Evolutionary conservation across 2,113 vertebrate genomes (phyloP).

Genomic region (Sinosuthora webbiana): DNA sequence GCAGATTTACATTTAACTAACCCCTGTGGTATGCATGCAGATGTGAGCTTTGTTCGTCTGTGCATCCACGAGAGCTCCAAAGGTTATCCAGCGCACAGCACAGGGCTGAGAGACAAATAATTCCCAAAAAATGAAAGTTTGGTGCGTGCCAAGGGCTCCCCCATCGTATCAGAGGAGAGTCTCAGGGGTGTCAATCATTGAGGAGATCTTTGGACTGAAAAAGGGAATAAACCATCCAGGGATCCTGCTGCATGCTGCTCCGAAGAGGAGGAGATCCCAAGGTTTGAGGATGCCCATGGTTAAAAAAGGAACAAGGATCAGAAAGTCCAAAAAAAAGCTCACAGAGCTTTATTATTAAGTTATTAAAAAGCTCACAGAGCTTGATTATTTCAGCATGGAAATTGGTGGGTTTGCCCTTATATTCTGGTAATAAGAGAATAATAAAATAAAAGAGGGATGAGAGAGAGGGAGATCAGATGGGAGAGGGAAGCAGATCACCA

Average conservation of each 20-base stretch:
- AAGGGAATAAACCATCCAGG: not conserved
- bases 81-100: not conserved
- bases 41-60: fast-evolving
- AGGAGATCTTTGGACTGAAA: not conserved
- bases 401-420: not conserved
- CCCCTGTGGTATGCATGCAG: fast-evolving
- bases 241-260: not conserved
- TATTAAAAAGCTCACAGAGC: no score
- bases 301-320: not conserved
- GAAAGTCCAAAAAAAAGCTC: not conserved
- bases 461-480: not conserved
- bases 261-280: not conserved
- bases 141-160: not conserved
- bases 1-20: not conserved
- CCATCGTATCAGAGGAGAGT: fast-evolving
- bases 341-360: not conserved
- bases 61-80: fast-evolving
- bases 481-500: not conserved
- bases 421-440: not conserved
- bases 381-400: no score
- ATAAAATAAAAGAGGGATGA: not conserved
- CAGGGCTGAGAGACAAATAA: no score
- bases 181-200: fast-evolving
- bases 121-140: fast-evolving
- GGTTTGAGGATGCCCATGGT: not conserved